phyloP scores from a whole-genome alignment of 1,140 invertebrate species.

The Kradibia gibbosae region DNA sequence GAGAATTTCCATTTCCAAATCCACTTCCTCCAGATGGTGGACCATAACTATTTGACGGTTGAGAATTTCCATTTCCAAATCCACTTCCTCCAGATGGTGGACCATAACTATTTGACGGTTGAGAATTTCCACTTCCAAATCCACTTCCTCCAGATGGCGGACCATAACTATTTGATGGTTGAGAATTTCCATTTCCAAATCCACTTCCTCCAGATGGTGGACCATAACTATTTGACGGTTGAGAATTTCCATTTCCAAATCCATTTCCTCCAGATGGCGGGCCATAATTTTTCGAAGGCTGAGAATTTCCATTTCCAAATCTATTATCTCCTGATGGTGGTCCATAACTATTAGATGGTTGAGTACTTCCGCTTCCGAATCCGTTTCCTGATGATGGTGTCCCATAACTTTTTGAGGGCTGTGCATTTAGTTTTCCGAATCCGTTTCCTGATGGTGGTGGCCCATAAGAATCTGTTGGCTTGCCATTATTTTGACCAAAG shows the following conservation, averaged over 20 bases:
- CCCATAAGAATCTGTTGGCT: constrained; percentile 65
- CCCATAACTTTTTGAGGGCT: constrained; percentile 36
- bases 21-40: constrained; percentile 51
- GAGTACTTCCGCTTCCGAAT: constrained; percentile 52
- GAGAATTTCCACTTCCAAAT: constrained; percentile 30
- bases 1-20: constrained; percentile 20
- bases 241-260: constrained; percentile 52
- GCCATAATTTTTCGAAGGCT: constrained; percentile 37
- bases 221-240: constrained; percentile 39
- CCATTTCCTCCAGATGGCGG: constrained; percentile 58
- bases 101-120: constrained; percentile 19
- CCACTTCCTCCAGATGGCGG: constrained; percentile 41
- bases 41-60: constrained; percentile 58
- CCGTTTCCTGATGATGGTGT: constrained; percentile 58
- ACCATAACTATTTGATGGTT: constrained; percentile 57
- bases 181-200: constrained; percentile 56
- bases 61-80: too few relatives aligned
- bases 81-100: constrained; percentile 40
- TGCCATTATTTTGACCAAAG: constrained; percentile 46
- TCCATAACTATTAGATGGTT: constrained; percentile 39
- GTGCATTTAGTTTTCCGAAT: constrained; percentile 51
- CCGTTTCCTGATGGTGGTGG: constrained; percentile 58
- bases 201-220: constrained; percentile 57
- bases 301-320: constrained; percentile 52
- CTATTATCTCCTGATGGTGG: constrained; percentile 58